A percentile compares a stretch with the other conserved stretches of the same genome.
phyloP scores from a whole-genome alignment of 2,113 vertebrate species.

The Eidolon helvum region DNA sequence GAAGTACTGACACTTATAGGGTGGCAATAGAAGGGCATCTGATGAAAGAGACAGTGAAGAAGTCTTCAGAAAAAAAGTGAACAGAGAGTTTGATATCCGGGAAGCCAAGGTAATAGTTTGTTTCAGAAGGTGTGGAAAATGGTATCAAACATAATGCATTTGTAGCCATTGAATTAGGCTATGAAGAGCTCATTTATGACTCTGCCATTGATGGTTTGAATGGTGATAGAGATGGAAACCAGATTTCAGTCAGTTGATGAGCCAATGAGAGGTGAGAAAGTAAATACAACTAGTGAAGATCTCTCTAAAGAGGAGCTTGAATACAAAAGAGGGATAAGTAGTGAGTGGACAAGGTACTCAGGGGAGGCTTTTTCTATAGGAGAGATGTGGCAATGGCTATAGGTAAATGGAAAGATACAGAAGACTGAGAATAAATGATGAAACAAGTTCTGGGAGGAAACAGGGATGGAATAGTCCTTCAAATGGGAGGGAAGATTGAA shows the following conservation, averaged over 20 bases:
- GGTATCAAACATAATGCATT: background rate
- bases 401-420: background rate
- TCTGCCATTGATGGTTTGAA: background rate
- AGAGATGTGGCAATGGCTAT: background rate
- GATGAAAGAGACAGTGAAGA: background rate
- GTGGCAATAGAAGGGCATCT: background rate
- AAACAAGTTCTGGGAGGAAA: background rate
- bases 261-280: background rate
- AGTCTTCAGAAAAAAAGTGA: background rate
- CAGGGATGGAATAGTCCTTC: background rate
- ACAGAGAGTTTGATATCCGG: background rate
- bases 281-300: constrained; percentile 24
- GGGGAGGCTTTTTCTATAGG: background rate
- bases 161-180: background rate
- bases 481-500: background rate
- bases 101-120: background rate
- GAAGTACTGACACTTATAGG: background rate
- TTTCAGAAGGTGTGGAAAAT: constrained; percentile 27
- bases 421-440: background rate
- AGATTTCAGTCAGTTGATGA: background rate
- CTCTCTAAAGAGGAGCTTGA: background rate
- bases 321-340: background rate
- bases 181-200: background rate
- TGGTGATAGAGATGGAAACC: background rate
- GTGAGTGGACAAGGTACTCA: background rate